Percentiles rank a stretch among this genome's conserved stretches.
phyloP scores from a whole-genome alignment of 2,888 invertebrate genomes.

The Gasteruption jaculator region DNA sequence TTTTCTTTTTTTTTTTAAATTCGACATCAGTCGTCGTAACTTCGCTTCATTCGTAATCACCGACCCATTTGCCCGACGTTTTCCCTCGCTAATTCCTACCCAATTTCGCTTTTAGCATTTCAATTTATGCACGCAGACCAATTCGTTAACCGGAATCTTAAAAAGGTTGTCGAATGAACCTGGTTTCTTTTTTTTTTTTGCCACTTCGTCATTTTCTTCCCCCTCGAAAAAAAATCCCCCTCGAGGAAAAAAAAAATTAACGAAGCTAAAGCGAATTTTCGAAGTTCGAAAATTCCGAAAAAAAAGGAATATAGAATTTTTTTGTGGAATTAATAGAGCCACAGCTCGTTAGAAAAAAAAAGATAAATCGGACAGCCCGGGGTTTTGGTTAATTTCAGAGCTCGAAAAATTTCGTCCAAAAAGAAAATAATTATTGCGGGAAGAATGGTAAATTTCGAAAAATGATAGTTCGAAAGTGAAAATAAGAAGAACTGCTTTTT shows the following conservation, averaged over 20 bases:
- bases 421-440: too few species aligned
- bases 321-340: too few species aligned
- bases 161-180: too few species aligned
- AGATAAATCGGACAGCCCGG: too few species aligned
- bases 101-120: slow-evolving; percentile 49
- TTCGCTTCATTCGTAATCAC: slow-evolving; percentile 28
- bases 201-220: slow-evolving; percentile 12
- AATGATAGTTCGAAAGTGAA: too few species aligned
- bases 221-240: slow-evolving; percentile 7
- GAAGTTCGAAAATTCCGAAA: background rate
- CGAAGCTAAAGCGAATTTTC: slow-evolving; percentile 5
- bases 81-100: slow-evolving; percentile 46
- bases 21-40: background rate
- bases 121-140: slow-evolving; percentile 44
- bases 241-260: slow-evolving; percentile 6
- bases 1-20: background rate
- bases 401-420: too few species aligned
- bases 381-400: too few species aligned
- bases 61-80: slow-evolving; percentile 36
- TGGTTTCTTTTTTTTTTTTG: too few species aligned
- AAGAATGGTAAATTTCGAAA: too few species aligned
- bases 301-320: too few species aligned
- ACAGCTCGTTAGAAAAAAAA: too few species aligned
- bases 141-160: slow-evolving; percentile 38
- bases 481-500: too few species aligned